Evolutionary conservation across 2,888 invertebrate genomes (phyloP), one percentile per base, ranked within the genome.

Genomic region (Graphium colonna): DNA sequence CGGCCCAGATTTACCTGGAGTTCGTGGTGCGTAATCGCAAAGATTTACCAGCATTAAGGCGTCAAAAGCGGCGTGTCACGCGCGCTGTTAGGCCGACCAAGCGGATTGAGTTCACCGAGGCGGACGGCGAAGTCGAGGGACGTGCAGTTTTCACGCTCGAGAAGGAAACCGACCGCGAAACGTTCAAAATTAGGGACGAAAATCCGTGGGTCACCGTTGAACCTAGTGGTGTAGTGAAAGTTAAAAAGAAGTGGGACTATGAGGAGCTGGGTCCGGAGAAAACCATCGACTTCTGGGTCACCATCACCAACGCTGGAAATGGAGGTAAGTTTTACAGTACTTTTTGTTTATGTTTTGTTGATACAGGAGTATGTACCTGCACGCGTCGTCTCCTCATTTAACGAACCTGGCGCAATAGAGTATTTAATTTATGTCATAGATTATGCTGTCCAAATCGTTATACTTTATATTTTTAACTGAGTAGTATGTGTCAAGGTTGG

Each of bases 241-340:
- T 97, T 61, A 97, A 96, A 87, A 96, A 97, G 93, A 97, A 97
- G 93, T 97, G 97, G 97, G 97, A 97, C 92, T 97, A 96, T 82
- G 97, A 97, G 77, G 97, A 97, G 75, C 85, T 97, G 44, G 97
- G 97, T 18, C 96, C 96, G 1, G 97, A 97, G 87, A 97, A 97
- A 81, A 97, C 96, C 10, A 97, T 97, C 72, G 97, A 97, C 83
- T 97, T 97, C 82, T 97, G 97, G 97, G 97, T 97, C 50, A 96
- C 96, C 51, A 97, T 97, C 69, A 96, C 95, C 54, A 97, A 97
- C 81, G 93, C 95, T 60, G 96, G 96, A 90, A 95, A 94, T 80
- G 94, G 95, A 91, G 95, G 96, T 96, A 77, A 93, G 94, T 48
- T n/a, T n/a, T n/a, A n/a, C n/a, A n/a, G n/a, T n/a, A n/a, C n/a